Evolutionary conservation across 2,888 invertebrate species (phyloP).

Genomic region (Celastrina argiolus): DNA sequence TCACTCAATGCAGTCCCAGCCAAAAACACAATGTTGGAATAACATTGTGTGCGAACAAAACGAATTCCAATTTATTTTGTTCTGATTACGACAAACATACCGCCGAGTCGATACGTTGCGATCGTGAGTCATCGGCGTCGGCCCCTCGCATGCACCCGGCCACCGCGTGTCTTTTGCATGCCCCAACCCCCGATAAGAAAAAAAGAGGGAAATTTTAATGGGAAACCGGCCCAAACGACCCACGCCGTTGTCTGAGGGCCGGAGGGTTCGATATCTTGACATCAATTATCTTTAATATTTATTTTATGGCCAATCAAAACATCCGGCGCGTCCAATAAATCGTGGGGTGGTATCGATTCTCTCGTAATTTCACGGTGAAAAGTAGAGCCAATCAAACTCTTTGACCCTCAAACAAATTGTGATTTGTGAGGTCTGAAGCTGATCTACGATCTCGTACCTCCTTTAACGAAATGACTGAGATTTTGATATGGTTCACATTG

Average conservation of each 20-base stretch:
- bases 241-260: slow-evolving; percentile 69
- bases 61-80: slow-evolving; percentile 20
- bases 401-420: not conserved
- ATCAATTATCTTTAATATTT: slow-evolving; percentile 60
- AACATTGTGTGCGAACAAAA: slow-evolving; percentile 16
- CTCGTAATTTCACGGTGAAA: slow-evolving; percentile 2
- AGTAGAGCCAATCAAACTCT: not conserved
- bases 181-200: slow-evolving; percentile 52
- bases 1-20: too few species aligned
- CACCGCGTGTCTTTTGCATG: slow-evolving; percentile 38
- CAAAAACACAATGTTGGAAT: not conserved
- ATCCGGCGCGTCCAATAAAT: slow-evolving; percentile 38
- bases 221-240: slow-evolving; percentile 73
- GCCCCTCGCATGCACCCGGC: slow-evolving; percentile 43
- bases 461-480: not conserved
- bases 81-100: slow-evolving; percentile 17
- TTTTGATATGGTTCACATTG: not conserved
- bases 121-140: slow-evolving; percentile 44
- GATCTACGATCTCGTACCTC: too few species aligned
- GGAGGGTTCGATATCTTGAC: slow-evolving; percentile 57
- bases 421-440: too few species aligned
- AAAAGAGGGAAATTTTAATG: slow-evolving; percentile 67
- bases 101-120: slow-evolving; percentile 27
- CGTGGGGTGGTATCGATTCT: not conserved
- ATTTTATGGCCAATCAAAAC: slow-evolving; percentile 65